Percentiles rank a stretch among this genome's conserved stretches.
These are phyloP conservation scores for Griposia aprilina DNA, from an alignment of 2,888 invertebrate genomes.

Conservation along the genomic window DNA sequence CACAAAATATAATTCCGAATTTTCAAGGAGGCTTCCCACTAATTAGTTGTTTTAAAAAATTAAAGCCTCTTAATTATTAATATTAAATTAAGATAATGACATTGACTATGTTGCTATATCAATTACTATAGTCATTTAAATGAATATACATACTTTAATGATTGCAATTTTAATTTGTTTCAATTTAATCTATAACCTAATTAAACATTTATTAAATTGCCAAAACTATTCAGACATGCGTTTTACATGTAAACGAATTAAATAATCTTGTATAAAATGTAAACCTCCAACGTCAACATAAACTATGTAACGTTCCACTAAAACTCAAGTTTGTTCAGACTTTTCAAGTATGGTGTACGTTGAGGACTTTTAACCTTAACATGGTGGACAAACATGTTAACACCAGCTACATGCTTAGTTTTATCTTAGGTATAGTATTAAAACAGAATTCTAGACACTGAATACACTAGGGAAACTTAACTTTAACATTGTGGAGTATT, in stretches of 20 bases:
- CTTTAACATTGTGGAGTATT: background rate
- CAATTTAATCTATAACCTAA: background rate
- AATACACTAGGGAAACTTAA: background rate
- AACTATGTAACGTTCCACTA: constrained; percentile 60
- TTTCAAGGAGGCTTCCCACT: background rate
- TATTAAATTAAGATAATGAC: background rate
- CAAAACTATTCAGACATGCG: constrained; percentile 16
- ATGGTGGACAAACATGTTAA: constrained; percentile 56
- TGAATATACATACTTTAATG: background rate
- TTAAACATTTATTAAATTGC: constrained; percentile 21
- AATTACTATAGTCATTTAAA: background rate
- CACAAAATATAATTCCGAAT: background rate
- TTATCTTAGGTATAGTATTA: constrained; percentile 38
- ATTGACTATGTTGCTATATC: background rate
- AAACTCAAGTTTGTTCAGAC: constrained; percentile 52
- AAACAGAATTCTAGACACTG: constrained; percentile 9
- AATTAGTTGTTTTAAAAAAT: background rate
- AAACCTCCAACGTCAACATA: constrained; percentile 61
- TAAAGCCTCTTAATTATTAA: background rate
- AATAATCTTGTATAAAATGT: constrained; percentile 58
- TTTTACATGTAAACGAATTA: constrained; percentile 19
- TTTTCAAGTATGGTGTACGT: constrained; percentile 52
- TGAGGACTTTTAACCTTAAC: constrained; percentile 51
- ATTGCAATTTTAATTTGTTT: constrained; percentile 7
- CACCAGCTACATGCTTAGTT: constrained; percentile 36